A percentile compares a stretch with the other conserved stretches of the same genome.
These are phyloP conservation scores for Helogale parvula DNA, from an alignment of 2,113 vertebrate genomes.

Conservation along the genomic window DNA sequence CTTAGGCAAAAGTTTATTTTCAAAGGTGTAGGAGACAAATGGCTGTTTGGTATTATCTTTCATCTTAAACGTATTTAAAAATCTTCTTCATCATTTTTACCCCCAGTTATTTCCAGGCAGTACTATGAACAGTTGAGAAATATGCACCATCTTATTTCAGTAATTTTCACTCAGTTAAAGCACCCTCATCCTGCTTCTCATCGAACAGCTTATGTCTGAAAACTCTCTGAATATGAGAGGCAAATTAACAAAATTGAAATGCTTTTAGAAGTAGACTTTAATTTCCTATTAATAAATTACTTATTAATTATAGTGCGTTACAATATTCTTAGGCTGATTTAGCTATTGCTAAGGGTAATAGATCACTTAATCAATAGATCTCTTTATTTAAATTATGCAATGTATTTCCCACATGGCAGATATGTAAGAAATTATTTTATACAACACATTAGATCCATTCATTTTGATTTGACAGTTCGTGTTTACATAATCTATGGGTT, in stretches of 20 bases:
- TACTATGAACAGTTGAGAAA: neutral
- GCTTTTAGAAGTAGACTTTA: constrained; percentile 53
- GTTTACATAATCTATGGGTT: constrained; percentile 28
- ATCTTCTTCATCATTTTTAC: neutral
- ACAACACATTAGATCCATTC: neutral
- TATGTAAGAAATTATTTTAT: constrained; percentile 56
- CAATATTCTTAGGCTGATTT: neutral
- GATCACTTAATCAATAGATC: constrained; percentile 25
- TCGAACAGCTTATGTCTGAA: neutral
- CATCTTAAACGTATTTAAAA: constrained; percentile 5
- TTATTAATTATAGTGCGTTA: neutral
- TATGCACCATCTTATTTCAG: neutral
- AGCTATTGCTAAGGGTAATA: constrained; percentile 16
- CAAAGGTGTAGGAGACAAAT: neutral
- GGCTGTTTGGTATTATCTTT: neutral
- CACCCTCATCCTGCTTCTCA: neutral
- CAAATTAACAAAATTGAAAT: constrained; percentile 46
- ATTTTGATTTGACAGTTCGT: constrained; percentile 39
- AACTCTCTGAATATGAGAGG: neutral
- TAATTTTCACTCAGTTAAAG: neutral
- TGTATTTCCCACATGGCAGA: constrained; percentile 14
- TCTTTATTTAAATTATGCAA: constrained; percentile 50
- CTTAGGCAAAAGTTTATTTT: constrained; percentile 26
- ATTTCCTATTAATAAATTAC: constrained; percentile 32
- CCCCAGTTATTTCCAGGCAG: neutral